Conservation (phyloP, 2,113 vertebrate genomes). For the Coryphaenoides rupestris region DNA sequence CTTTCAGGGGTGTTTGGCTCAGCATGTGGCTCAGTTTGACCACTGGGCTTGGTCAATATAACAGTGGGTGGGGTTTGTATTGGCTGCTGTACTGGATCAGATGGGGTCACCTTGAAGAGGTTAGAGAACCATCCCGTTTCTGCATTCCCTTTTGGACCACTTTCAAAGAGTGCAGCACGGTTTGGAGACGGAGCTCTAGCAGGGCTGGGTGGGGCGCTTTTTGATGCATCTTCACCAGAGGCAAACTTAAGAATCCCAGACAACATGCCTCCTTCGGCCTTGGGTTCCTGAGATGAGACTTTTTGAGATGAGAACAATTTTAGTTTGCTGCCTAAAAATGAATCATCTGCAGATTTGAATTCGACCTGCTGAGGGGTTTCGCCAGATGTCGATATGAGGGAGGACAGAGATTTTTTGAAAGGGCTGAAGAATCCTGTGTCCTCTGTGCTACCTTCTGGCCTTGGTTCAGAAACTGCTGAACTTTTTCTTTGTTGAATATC, state of each 20-base stretch:
- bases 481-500: slow-evolving; percentile 61
- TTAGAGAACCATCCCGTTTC: slow-evolving; percentile 79
- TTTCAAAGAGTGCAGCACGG: slow-evolving; percentile 62
- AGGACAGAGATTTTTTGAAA: slow-evolving; percentile 87
- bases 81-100: slow-evolving; percentile 53
- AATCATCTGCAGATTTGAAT: slow-evolving; percentile 60
- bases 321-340: slow-evolving; percentile 74
- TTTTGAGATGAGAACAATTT: slow-evolving; percentile 76
- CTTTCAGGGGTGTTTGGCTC: slow-evolving; percentile 31
- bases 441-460: slow-evolving; percentile 51
- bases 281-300: slow-evolving; percentile 44
- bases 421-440: slow-evolving; percentile 83
- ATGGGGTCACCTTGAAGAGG: slow-evolving; percentile 68
- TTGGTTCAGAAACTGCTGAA: slow-evolving; percentile 41
- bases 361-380: slow-evolving; percentile 52
- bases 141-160: slow-evolving; percentile 64
- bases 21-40: slow-evolving; percentile 29
- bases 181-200: slow-evolving; percentile 49
- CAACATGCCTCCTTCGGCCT: slow-evolving; percentile 63
- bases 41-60: slow-evolving; percentile 33
- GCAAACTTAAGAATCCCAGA: slow-evolving; percentile 73
- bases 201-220: slow-evolving; percentile 28
- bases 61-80: slow-evolving; percentile 43
- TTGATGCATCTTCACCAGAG: slow-evolving; percentile 55
- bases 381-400: slow-evolving; percentile 74